Evolutionary conservation across 1,140 invertebrate genomes (phyloP), one percentile per base, ranked within the genome.

Genomic region (Ostrea edulis): DNA sequence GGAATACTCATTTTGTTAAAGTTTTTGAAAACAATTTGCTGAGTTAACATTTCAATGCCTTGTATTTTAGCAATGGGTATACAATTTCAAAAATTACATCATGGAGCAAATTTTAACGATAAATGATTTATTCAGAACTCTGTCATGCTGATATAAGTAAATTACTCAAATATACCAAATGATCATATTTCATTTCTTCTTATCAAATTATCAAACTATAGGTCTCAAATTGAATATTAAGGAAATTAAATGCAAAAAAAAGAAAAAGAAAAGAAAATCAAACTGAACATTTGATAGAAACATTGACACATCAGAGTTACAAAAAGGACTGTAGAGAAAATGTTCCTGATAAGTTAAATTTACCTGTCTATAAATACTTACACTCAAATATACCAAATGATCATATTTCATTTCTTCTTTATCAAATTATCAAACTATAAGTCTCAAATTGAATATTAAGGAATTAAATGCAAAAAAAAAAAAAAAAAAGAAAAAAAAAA

Each of bases 11-110:
- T 77, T 77, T 77, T 77, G 68, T 77, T 77, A 11, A 35, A 35
- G 68, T 35, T 29, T 77, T 29, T 77, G 25, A 29, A 77, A 77
- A 29, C 7, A 77, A 77, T 77, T 29, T 77, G 68, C 68, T 77
- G 68, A 77, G 68, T 77, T 29, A 77, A 77, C 29, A 35, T 77
- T 77, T 77, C 68, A 77, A 35, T 29, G 22, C 29, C 11, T 35
- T 35, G 29, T 35, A 77, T 29, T 77, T 77, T 9, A 17, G 68
- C 22, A 62, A 77, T 77, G 9, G 29, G 35, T 77, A 25, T 62
- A 62, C n/a, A n/a, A 20, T 62, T 62, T 62, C 17, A 62, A 62
- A 62, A 20, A 62, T 77, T 77, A 77, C 25, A 29, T 77, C 68
- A 77, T 35, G 68, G 25, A 77, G 22, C 22, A 77, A 35, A 77